Evolutionary conservation across 2,113 vertebrate genomes (phyloP).

Genomic region (Harpagus bidentatus): DNA sequence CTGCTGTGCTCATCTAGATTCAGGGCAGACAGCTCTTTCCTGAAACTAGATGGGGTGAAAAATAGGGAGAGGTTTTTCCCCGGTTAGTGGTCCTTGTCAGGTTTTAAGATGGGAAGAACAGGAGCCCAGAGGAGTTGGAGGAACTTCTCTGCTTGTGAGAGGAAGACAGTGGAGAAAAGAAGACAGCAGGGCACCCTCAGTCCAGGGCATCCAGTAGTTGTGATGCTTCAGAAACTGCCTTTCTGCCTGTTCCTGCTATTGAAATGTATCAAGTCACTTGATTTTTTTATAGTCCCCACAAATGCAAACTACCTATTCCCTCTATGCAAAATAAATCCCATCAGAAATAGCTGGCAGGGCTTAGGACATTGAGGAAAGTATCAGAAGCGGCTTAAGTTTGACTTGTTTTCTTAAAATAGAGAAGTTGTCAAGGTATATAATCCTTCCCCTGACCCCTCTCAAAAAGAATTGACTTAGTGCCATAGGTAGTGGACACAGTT

Average conservation of each 20-base stretch:
- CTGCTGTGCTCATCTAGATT: neutral
- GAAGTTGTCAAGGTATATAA: neutral
- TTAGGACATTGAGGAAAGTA: neutral
- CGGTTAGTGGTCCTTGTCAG: neutral
- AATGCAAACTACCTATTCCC: neutral
- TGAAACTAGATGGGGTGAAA: neutral
- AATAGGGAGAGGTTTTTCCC: neutral
- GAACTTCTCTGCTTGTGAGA: neutral
- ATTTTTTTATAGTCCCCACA: neutral
- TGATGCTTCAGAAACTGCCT: neutral
- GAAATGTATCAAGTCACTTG: neutral
- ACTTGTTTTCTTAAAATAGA: neutral
- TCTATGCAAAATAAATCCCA: neutral
- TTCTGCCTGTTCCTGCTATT: neutral
- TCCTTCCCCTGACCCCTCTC: fast-evolving
- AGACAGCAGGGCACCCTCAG: neutral
- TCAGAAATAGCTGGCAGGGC: neutral
- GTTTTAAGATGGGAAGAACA: neutral
- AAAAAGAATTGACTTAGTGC: neutral
- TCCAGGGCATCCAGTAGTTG: neutral
- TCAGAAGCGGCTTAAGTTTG: neutral
- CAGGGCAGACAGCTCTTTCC: neutral
- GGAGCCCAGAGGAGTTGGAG: neutral
- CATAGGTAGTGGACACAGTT: fast-evolving
- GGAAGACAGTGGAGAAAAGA: neutral